These are phyloP conservation scores for Hephaestus fuliginosus DNA, from an alignment of 2,797 vertebrate genomes.

Conservation along the genomic window DNA sequence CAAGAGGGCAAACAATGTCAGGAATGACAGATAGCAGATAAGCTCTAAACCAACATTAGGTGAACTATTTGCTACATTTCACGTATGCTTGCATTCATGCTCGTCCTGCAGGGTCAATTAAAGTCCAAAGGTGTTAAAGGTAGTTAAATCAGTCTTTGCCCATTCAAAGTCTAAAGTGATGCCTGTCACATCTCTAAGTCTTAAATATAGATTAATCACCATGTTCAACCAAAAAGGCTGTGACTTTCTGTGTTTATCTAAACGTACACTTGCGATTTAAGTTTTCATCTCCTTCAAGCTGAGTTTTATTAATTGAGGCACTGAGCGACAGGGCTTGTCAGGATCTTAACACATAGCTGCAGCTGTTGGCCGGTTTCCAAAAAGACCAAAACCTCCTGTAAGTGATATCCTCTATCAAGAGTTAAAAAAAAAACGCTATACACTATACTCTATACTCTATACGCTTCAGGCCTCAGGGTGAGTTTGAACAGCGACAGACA, in stretches of 20 bases:
- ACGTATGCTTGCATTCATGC: slow-evolving; percentile 26
- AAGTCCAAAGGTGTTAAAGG: slow-evolving; percentile 44
- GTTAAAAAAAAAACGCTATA: slow-evolving; percentile 22
- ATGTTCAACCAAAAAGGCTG: not conserved
- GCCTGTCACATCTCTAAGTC: slow-evolving; percentile 22
- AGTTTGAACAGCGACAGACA: slow-evolving; percentile 17
- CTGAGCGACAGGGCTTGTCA: slow-evolving; percentile 60
- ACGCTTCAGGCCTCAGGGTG: not conserved
- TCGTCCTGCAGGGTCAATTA: slow-evolving; percentile 38
- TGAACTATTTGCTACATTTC: slow-evolving; percentile 54
- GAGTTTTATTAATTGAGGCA: slow-evolving; percentile 57
- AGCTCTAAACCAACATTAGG: slow-evolving; percentile 49
- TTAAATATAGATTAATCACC: slow-evolving; percentile 27
- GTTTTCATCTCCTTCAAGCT: slow-evolving; percentile 54
- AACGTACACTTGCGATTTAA: not conserved
- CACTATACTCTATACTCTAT: no score
- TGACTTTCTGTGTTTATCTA: slow-evolving; percentile 16
- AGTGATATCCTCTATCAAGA: slow-evolving; percentile 57
- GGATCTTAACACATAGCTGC: slow-evolving; percentile 48
- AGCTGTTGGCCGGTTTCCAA: slow-evolving; percentile 67
- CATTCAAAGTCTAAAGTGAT: slow-evolving; percentile 12
- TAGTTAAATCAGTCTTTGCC: not conserved
- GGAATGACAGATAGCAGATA: slow-evolving; percentile 68
- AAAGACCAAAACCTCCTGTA: slow-evolving; percentile 39
- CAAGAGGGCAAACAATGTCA: slow-evolving; percentile 49